Evolutionary conservation across 2,113 vertebrate genomes (phyloP).

Genomic region (Lamprologus tigripictilis): DNA sequence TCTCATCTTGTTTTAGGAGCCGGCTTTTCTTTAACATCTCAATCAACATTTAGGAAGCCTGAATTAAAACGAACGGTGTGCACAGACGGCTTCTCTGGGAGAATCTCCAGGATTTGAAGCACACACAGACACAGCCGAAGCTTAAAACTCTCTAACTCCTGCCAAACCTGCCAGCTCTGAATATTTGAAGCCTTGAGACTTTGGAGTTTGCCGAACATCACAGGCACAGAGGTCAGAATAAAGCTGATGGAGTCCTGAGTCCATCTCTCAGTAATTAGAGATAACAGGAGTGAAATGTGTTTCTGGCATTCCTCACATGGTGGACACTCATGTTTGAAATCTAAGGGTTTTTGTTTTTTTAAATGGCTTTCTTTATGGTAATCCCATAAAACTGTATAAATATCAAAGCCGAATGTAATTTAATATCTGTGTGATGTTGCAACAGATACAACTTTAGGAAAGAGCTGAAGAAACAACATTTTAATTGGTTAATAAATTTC

Average conservation of each 20-base stretch:
- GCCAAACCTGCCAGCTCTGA: slow-evolving; percentile 19
- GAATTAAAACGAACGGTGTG: neutral
- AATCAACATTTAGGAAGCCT: neutral
- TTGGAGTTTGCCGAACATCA: slow-evolving; percentile 11
- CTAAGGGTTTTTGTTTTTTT: neutral
- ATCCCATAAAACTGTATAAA: neutral
- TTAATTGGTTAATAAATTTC: neutral
- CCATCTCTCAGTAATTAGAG: slow-evolving; percentile 3
- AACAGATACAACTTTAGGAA: neutral
- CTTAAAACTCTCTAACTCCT: slow-evolving; percentile 23
- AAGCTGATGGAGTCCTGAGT: slow-evolving; percentile 15
- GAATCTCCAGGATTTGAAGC: slow-evolving; percentile 31
- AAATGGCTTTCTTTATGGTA: neutral
- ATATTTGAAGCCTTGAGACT: slow-evolving; percentile 1
- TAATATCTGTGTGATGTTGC: neutral
- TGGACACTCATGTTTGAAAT: neutral
- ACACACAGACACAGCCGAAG: neutral
- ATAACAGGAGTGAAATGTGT: neutral
- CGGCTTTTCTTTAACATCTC: neutral
- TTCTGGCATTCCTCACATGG: neutral
- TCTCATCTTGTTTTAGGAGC: slow-evolving; percentile 13
- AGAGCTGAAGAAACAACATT: neutral
- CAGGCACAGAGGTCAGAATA: slow-evolving; percentile 16
- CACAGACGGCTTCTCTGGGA: neutral
- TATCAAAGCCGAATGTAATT: neutral